These are phyloP conservation scores for Muscidifurax raptorellus DNA, from an alignment of 1,140 invertebrate species.

Conservation along the genomic window DNA sequence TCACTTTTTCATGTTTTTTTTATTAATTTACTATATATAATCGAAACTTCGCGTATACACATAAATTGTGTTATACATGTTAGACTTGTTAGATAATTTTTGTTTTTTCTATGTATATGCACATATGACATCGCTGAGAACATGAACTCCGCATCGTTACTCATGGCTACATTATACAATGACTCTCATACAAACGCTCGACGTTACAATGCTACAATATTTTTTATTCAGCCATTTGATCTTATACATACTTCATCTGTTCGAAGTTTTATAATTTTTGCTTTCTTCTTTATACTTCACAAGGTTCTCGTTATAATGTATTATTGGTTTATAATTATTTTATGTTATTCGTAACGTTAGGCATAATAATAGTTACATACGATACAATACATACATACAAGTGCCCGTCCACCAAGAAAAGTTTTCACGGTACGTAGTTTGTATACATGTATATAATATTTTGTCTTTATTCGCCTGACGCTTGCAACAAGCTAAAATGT, in stretches of 20 bases:
- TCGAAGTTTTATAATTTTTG: neutral
- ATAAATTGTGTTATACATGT: conserved; percentile 29
- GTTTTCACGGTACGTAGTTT: conserved; percentile 38
- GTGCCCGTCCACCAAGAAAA: conserved; percentile 62
- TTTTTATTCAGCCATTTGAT: conserved; percentile 1
- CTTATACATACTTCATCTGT: conserved; percentile 16
- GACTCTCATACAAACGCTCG: conserved; percentile 62
- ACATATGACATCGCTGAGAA: conserved; percentile 64
- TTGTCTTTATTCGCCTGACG: conserved; percentile 40
- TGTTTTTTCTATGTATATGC: conserved; percentile 50
- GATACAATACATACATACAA: conserved; percentile 74
- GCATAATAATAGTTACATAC: conserved; percentile 70
- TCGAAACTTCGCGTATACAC: conserved; percentile 53
- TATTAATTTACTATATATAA: conserved; percentile 50
- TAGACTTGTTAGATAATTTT: conserved; percentile 35
- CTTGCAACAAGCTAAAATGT: conserved; percentile 34
- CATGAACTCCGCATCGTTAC: conserved; percentile 56
- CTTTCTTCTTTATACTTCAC: conserved; percentile 34
- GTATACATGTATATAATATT: conserved; percentile 40
- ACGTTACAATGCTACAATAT: conserved; percentile 53
- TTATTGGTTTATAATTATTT: conserved; percentile 63
- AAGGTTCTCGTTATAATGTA: conserved; percentile 56
- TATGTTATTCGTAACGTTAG: conserved; percentile 67
- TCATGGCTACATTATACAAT: conserved; percentile 26
- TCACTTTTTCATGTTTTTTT: conserved; percentile 48